Conservation (phyloP, 2,113 vertebrate genomes). For the Ranitomeya imitator region DNA sequence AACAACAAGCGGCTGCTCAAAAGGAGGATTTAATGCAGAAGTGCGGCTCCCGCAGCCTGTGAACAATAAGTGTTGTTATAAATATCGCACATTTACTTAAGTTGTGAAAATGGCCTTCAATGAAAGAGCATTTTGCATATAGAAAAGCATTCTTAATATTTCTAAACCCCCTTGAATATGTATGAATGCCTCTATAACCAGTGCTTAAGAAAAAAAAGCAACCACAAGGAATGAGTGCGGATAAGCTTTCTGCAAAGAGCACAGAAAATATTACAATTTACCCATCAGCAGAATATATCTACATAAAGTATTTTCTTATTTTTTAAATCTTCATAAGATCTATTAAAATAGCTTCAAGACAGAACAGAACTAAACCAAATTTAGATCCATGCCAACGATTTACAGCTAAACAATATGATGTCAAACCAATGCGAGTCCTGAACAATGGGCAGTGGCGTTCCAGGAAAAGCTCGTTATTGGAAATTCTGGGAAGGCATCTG, state of each 20-base stretch:
- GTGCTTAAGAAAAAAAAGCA: constrained; percentile 49
- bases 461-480: background rate
- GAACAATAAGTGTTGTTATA: background rate
- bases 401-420: background rate
- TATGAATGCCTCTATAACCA: constrained; percentile 55
- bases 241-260: constrained; percentile 41
- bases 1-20: background rate
- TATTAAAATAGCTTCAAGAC: constrained; percentile 21
- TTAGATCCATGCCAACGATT: background rate
- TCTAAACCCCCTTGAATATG: constrained; percentile 20
- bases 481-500: constrained; percentile 36
- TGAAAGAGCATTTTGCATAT: background rate
- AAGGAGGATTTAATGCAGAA: background rate
- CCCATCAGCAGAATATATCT: constrained; percentile 33
- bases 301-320: background rate
- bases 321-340: constrained; percentile 29
- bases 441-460: background rate
- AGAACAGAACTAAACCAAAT: constrained; percentile 9
- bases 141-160: background rate
- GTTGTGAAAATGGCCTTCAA: background rate
- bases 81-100: background rate
- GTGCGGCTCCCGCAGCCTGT: background rate
- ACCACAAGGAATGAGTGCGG: constrained; percentile 56
- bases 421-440: background rate
- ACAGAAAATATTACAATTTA: constrained; percentile 37